Base-by-base conservation (phyloP, 2,797 vertebrate genomes). In the Myripristis jacobus region DNA sequence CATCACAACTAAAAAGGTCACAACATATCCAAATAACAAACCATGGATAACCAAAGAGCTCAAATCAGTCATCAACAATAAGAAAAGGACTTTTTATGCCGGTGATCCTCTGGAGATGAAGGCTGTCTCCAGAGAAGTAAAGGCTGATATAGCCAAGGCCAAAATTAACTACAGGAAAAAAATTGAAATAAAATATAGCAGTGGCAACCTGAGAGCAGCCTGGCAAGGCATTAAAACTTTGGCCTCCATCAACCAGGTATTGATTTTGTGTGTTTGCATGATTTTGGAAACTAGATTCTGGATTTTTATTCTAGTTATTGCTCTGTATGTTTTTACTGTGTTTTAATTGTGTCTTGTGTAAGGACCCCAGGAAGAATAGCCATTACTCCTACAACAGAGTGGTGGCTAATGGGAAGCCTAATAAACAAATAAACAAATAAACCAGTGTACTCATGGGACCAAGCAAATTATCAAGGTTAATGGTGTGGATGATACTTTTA, bases 91-190 rank as follows among this genome's bases (percentile, higher is more conserved):
- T 18, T 50, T 13, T 18, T 47, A 65, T 22, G 21, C 29, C 21
- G 50, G 63, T 2, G 16, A 59, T 24, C 57, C 19, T 24, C 31
- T 59, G 50, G 63, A 66, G 48, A 66, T 41, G 15, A 66, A 66
- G 21, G 51, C 29, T 21, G 62, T 38, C 34, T 66, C 63, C 51
- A 66, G 51, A 66, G 63, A 66, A 66, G 62, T 65, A 16, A 52
- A 53, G 12, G 16, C 34, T 25, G 63, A 54, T 38, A 66, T 66
- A 22, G 44, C 50, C 31, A 51, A 61, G 51, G 47, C 63, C n/a
- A 66, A 70, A 48, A 57, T 52, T 10, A 50, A 34, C 6, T 50
- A 31, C n/a, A 63, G 6, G 16, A n/a, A 63, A 19, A 50, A 48
- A 7, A 63, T 48, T 12, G 0, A 50, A 63, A 63, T 47, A 16